Conservation (phyloP, 1,140 invertebrate species). For the Ylistrum balloti region DNA sequence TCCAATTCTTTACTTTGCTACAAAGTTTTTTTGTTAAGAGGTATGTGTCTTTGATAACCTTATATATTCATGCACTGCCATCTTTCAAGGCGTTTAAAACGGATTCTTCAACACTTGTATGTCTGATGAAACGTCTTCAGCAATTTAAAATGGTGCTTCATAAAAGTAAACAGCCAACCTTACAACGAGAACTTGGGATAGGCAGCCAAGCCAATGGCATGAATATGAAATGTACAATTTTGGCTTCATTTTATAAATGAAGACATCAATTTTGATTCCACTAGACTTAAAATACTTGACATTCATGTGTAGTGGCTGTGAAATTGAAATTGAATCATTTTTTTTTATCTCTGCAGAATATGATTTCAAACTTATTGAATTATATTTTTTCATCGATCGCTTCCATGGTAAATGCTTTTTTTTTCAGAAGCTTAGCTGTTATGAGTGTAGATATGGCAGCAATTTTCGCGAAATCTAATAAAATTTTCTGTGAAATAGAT, state of each 20-base stretch:
- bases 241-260: not conserved
- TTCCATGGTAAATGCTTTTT: not conserved
- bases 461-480: slow-evolving; percentile 1
- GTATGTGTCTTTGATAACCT: not conserved
- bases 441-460: not conserved
- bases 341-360: not conserved
- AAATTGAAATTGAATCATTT: slow-evolving; percentile 12
- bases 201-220: not conserved
- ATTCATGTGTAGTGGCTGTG: not conserved
- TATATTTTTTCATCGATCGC: not conserved
- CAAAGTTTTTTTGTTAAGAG: not conserved
- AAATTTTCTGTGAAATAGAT: slow-evolving; percentile 8
- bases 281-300: not conserved
- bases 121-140: no score
- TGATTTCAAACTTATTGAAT: not conserved
- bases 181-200: not conserved
- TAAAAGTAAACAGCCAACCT: not conserved
- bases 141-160: not conserved
- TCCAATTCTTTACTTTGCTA: not conserved
- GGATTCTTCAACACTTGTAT: not conserved
- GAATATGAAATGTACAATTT: not conserved
- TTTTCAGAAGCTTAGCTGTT: not conserved
- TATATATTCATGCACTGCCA: not conserved
- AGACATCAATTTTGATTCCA: not conserved
- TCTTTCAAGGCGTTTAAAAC: not conserved